phyloP scores from a whole-genome alignment of 1,140 invertebrate species.

The Uloborus diversus region DNA sequence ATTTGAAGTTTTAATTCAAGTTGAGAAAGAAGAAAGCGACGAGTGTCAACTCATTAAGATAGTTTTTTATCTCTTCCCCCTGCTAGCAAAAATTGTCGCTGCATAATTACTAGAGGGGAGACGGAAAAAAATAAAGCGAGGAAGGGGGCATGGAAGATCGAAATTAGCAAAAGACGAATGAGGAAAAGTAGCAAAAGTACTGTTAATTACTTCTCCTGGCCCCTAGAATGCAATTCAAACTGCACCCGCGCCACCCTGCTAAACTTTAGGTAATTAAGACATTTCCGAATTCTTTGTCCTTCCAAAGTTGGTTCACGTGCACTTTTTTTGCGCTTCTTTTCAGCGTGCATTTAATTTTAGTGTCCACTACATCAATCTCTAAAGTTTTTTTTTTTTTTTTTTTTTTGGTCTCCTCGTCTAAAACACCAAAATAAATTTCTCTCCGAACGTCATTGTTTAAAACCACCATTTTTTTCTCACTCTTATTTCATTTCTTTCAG shows the following conservation, averaged over 20 bases:
- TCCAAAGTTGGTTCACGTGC: too few species aligned
- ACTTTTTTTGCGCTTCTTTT: slow-evolving; percentile 1
- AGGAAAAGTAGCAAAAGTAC: slow-evolving; percentile 35
- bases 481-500: not conserved
- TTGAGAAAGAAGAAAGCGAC: slow-evolving; percentile 15
- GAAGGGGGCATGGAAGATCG: not conserved
- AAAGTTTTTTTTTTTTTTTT: not conserved
- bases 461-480: not conserved
- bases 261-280: slow-evolving; percentile 44
- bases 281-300: slow-evolving; percentile 6
- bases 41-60: slow-evolving; percentile 53
- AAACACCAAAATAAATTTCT: slow-evolving; percentile 41
- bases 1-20: slow-evolving; percentile 57
- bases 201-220: slow-evolving; percentile 48
- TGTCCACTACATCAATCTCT: slow-evolving; percentile 50
- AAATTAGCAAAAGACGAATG: slow-evolving; percentile 54
- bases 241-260: not conserved
- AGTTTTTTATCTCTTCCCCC: slow-evolving; percentile 23
- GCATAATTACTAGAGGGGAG: slow-evolving; percentile 39
- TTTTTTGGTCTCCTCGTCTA: too few species aligned
- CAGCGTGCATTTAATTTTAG: slow-evolving; percentile 46
- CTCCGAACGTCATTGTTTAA: slow-evolving; percentile 1
- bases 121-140: slow-evolving; percentile 9
- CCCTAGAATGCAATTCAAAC: slow-evolving; percentile 25
- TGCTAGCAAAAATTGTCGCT: slow-evolving; percentile 47